Conservation (phyloP, 2,113 vertebrate genomes). For the Heptranchias perlo region DNA sequence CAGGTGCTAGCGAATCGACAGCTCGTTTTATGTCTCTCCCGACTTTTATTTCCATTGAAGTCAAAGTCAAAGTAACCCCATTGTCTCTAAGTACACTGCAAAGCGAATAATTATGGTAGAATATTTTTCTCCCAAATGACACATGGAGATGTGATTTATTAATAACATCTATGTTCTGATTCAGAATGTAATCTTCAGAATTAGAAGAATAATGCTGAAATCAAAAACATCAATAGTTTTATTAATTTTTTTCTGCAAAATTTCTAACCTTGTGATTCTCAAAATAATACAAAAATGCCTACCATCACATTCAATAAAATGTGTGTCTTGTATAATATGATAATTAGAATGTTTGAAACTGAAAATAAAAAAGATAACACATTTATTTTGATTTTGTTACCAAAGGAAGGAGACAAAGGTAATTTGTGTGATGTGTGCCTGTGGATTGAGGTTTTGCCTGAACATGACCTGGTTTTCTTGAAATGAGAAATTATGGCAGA, state of each 20-base stretch:
- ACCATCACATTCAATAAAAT: not conserved
- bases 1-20: not conserved
- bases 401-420: not conserved
- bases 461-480: not conserved
- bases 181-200: not conserved
- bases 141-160: not conserved
- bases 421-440: not conserved
- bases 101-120: not conserved
- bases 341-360: not conserved
- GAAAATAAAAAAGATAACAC: not conserved
- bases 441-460: not conserved
- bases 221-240: not conserved
- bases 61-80: not conserved
- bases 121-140: not conserved
- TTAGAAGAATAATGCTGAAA: not conserved
- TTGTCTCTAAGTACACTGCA: not conserved
- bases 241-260: not conserved
- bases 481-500: not conserved
- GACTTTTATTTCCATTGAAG: not conserved
- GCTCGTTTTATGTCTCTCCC: not conserved
- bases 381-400: not conserved
- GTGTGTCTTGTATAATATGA: not conserved
- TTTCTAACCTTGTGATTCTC: not conserved
- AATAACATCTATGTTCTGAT: not conserved
- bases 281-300: not conserved